phyloP scores from a whole-genome alignment of 2,113 vertebrate genomes.

The Fregata magnificens region DNA sequence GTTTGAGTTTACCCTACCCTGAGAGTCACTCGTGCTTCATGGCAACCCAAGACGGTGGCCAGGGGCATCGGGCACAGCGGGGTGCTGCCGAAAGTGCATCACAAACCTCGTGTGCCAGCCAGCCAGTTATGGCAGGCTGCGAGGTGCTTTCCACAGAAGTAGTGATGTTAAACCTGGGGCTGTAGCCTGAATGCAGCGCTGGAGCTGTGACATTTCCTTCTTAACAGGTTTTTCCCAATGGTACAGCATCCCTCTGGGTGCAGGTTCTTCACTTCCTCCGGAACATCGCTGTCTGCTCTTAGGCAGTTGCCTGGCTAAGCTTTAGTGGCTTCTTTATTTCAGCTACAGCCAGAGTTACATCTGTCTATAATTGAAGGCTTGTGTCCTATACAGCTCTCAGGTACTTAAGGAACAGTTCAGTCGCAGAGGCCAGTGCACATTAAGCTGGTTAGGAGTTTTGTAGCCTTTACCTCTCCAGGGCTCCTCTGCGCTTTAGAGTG shows the following conservation, averaged over 20 bases:
- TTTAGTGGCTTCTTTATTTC: not conserved
- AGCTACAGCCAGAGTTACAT: not conserved
- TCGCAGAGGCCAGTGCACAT: not conserved
- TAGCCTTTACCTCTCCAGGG: not conserved
- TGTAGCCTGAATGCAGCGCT: not conserved
- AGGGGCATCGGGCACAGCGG: too few species aligned
- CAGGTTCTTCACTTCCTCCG: not conserved
- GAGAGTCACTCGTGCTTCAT: not conserved
- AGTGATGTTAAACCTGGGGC: not conserved
- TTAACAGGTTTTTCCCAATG: not conserved
- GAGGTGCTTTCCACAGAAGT: not conserved
- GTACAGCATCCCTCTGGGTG: not conserved
- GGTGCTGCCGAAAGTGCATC: not conserved
- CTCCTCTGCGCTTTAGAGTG: not conserved
- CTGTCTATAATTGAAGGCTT: not conserved
- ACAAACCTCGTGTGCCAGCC: not conserved
- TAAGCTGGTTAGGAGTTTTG: not conserved
- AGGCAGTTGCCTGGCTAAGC: not conserved
- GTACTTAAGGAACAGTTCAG: not conserved
- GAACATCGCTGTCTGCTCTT: not conserved
- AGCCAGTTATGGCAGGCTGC: not conserved
- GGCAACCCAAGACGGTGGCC: accelerated
- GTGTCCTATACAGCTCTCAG: not conserved
- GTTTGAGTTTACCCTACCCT: not conserved
- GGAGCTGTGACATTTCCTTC: not conserved